phyloP scores from a whole-genome alignment of 2,113 vertebrate genomes.

The Poeciliopsis retropinna region DNA sequence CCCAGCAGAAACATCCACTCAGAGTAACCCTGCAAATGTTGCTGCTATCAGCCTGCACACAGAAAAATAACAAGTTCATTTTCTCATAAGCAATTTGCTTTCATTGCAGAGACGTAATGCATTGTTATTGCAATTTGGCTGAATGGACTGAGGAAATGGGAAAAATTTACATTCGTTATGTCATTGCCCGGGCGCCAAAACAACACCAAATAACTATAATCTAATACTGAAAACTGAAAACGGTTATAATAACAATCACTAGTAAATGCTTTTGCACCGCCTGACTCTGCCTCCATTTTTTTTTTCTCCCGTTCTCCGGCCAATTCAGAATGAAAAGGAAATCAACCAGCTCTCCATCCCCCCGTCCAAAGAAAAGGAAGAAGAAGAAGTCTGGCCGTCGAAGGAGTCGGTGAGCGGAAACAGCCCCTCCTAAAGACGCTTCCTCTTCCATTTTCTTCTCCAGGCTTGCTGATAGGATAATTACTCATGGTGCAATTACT shows the following conservation, averaged over 20 bases:
- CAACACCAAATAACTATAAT: slow-evolving; percentile 54
- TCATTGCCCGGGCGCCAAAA: slow-evolving; percentile 28
- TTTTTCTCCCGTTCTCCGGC: not conserved
- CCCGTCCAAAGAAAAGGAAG: slow-evolving; percentile 96
- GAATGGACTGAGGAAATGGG: slow-evolving; percentile 38
- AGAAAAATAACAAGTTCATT: slow-evolving; percentile 32
- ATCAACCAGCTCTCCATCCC: slow-evolving; percentile 93
- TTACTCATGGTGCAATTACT: slow-evolving; percentile 8
- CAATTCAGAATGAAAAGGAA: slow-evolving; percentile 78
- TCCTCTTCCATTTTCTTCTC: not conserved
- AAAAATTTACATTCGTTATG: slow-evolving; percentile 32
- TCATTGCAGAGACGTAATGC: not conserved
- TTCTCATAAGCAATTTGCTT: slow-evolving; percentile 26
- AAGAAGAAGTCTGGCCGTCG: slow-evolving; percentile 95
- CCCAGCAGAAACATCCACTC: not conserved
- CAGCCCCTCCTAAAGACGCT: slow-evolving; percentile 29
- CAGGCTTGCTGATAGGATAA: slow-evolving; percentile 23
- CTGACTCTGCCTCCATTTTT: not conserved
- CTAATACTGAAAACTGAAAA: slow-evolving; percentile 24
- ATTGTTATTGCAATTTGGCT: slow-evolving; percentile 13
- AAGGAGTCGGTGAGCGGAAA: slow-evolving; percentile 88
- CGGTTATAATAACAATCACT: slow-evolving; percentile 36
- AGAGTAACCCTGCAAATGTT: not conserved
- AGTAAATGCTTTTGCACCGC: slow-evolving; percentile 18
- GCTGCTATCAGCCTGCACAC: slow-evolving; percentile 12